Evolutionary conservation across 2,888 invertebrate species (phyloP).

Genomic region (Dicranocentrus wangi): DNA sequence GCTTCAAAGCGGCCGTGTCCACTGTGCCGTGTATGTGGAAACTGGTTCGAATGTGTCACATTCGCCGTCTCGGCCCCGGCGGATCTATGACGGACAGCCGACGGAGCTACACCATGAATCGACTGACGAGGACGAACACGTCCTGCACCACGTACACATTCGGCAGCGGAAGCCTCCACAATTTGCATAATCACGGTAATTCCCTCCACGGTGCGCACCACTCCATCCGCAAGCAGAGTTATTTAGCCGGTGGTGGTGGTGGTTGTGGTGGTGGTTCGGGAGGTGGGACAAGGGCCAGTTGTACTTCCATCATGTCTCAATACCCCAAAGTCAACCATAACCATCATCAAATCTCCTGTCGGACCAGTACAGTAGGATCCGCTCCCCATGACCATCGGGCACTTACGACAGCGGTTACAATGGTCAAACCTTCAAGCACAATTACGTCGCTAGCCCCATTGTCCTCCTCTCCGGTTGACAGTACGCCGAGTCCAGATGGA

Average conservation of each 20-base stretch:
- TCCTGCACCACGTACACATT: slow-evolving; percentile 70
- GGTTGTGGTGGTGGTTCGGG: slow-evolving; percentile 1
- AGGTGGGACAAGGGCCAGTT: slow-evolving; percentile 20
- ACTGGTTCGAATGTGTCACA: slow-evolving; percentile 31
- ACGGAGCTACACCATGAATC: slow-evolving; percentile 37
- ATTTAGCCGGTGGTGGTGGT: not conserved
- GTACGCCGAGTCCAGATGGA: not conserved
- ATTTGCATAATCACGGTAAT: slow-evolving; percentile 29
- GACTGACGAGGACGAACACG: slow-evolving; percentile 68
- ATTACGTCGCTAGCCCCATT: not conserved
- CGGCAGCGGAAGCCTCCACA: slow-evolving; percentile 55
- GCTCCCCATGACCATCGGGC: no score
- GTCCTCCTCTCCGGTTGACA: not conserved
- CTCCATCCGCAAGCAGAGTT: slow-evolving; percentile 25
- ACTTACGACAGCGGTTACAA: not conserved
- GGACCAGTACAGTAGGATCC: no score
- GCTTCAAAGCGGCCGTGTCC: slow-evolving; percentile 73
- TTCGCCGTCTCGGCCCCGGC: slow-evolving; percentile 2
- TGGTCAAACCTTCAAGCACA: slow-evolving; percentile 13
- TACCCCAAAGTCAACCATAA: slow-evolving; percentile 35
- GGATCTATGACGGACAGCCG: slow-evolving; percentile 35
- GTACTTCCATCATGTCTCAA: slow-evolving; percentile 30
- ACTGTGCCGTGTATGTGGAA: slow-evolving; percentile 65
- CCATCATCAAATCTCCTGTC: slow-evolving; percentile 6
- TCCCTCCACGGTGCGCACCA: slow-evolving; percentile 10